phyloP scores from a whole-genome alignment of 2,113 vertebrate species.

The Indicator maculatus region DNA sequence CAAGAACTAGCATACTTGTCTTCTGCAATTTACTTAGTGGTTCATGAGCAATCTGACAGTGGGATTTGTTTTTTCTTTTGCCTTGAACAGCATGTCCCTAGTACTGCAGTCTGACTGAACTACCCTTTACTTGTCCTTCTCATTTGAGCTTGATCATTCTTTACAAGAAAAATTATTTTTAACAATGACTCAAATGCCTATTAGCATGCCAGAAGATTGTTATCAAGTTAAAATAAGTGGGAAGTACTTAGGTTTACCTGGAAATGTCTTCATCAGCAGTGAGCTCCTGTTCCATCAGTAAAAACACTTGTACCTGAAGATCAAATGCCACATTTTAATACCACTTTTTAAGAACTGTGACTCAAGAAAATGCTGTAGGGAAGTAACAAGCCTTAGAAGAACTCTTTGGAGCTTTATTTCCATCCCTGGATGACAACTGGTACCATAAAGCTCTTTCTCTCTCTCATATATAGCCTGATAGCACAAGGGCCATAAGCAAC shows the following conservation, averaged over 20 bases:
- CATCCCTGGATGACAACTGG: neutral
- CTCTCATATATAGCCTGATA: neutral
- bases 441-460: neutral
- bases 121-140: neutral
- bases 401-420: neutral
- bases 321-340: constrained; percentile 19
- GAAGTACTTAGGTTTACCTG: constrained; percentile 77
- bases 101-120: neutral
- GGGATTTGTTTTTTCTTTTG: neutral
- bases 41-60: neutral
- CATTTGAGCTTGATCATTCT: neutral
- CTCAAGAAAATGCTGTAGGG: neutral
- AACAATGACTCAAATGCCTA: neutral
- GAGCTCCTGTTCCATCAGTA: constrained; percentile 91
- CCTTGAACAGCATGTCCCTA: neutral
- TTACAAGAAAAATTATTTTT: neutral
- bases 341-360: neutral
- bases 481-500: neutral
- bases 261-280: constrained; percentile 97
- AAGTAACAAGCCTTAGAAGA: neutral
- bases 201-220: neutral
- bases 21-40: neutral
- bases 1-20: neutral
- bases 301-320: constrained; percentile 87
- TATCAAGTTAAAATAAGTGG: neutral